Conservation (phyloP, 1,140 invertebrate species). For the Teleopsis dalmanni region DNA sequence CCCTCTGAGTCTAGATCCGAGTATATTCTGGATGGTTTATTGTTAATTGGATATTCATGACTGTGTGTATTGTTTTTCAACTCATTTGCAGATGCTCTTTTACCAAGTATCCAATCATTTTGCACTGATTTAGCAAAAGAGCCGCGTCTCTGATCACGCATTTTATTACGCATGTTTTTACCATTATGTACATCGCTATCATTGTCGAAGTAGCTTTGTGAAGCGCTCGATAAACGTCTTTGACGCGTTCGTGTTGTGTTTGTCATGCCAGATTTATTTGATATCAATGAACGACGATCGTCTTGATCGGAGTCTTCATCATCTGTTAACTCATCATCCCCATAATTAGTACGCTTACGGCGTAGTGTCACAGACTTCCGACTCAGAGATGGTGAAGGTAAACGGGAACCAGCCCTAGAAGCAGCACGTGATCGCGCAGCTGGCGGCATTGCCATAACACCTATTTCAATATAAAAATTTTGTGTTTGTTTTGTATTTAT, state of each 20-base stretch:
- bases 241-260: constrained; percentile 26
- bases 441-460: constrained; percentile 35
- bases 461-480: constrained; percentile 12
- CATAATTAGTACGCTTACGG: constrained; percentile 42
- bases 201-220: constrained; percentile 28
- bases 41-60: constrained; percentile 5
- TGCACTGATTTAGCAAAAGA: constrained; percentile 37
- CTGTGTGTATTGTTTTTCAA: constrained; percentile 18
- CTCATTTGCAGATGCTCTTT: constrained; percentile 12
- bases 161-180: not conserved
- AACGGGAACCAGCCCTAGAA: constrained; percentile 50
- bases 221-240: constrained; percentile 37
- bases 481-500: not conserved
- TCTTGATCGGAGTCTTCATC: constrained; percentile 52
- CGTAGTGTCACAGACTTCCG: constrained; percentile 52
- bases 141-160: constrained; percentile 20
- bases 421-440: constrained; percentile 43
- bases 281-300: constrained; percentile 47
- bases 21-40: constrained; percentile 30
- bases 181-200: constrained; percentile 17
- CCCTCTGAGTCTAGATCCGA: constrained; percentile 40
- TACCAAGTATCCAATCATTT: constrained; percentile 33
- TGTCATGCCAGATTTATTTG: constrained; percentile 35
- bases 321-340: constrained; percentile 47
- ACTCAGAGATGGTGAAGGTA: constrained; percentile 61